Conservation (phyloP, 2,888 invertebrate genomes). For the Megaustenia siamemsis region DNA sequence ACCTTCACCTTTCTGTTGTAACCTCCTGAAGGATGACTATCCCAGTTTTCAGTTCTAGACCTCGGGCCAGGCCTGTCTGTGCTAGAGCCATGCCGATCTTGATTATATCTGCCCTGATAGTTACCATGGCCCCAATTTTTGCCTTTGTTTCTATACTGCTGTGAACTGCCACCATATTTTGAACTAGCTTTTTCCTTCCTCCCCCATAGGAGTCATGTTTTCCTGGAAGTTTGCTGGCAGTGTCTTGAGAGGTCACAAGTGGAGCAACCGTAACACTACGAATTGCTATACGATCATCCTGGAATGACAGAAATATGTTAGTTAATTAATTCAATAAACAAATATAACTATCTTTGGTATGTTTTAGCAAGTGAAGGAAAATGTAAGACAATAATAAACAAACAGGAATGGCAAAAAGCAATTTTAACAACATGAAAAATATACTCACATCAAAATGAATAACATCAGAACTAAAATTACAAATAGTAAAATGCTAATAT, state of each 20-base stretch:
- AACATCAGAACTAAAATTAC: too few relatives aligned
- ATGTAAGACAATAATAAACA: too few relatives aligned
- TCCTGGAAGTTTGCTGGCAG: background rate
- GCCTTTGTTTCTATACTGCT: slow-evolving; percentile 18
- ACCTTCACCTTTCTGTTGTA: background rate
- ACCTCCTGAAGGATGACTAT: background rate
- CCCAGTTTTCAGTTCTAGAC: background rate
- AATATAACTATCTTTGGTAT: too few relatives aligned
- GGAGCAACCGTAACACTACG: background rate
- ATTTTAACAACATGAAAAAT: too few relatives aligned
- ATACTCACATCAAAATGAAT: too few relatives aligned
- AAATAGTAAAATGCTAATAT: too few relatives aligned
- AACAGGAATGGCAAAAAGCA: too few relatives aligned
- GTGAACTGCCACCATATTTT: slow-evolving; percentile 22
- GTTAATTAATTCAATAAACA: background rate
- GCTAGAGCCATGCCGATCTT: background rate
- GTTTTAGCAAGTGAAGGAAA: background rate
- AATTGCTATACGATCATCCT: slow-evolving; percentile 37
- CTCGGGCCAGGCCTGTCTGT: background rate
- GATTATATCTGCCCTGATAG: background rate
- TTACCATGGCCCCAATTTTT: slow-evolving; percentile 25
- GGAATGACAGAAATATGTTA: background rate
- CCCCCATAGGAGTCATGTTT: background rate
- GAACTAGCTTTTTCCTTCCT: slow-evolving; percentile 23
- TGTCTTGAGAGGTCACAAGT: background rate